Evolutionary conservation across 2,113 vertebrate species (phyloP), one percentile per base, ranked within the genome.

Genomic region (Otis tarda): DNA sequence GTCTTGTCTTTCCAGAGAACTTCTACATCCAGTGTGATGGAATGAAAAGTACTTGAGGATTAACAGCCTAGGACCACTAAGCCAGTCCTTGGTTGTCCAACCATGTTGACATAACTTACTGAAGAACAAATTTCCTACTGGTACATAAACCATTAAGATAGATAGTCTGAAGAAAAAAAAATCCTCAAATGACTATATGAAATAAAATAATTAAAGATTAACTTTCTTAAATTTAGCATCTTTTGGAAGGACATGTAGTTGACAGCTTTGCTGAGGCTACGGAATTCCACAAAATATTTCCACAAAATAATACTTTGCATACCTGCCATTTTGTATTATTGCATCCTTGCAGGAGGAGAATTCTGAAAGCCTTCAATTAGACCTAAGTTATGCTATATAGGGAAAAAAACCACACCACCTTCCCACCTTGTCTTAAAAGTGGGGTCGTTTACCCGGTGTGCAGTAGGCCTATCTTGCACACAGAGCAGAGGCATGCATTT

Each of bases 71-170:
- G 24, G 31, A 13, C 24, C 14, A 5, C 9, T 21, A 35, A 45
- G 12, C 12, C 49, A 39, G 16, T 30, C 18, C 27, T 68, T 14
- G 7, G 45, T 7, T 52, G 20, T 41, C 14, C 27, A n/a, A 22
- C 12, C 8, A 49, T 0, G 0, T 23, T 50, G 45, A 53, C 20
- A 2, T 1, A n/a, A 25, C 21, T 28, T 83, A 23, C 35, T 69
- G 35, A 81, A 73, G 60, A 64, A 37, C 4, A 18, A 16, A 3
- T 69, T 73, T 59, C 24, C 14, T 19, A 10, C 4, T 28, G 12
- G 12, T 61, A n/a, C 7, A n/a, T 25, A 61, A 37, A 60, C 9
- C 7, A 7, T 22, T 27, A 63, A 57, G 49, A 50, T 49, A 43
- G 41, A 43, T 43, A 43, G 41, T 43, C 41, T 43, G 41, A 43